Evolutionary conservation across 2,113 vertebrate species (phyloP).

Genomic region (Oophaga pumilio): DNA sequence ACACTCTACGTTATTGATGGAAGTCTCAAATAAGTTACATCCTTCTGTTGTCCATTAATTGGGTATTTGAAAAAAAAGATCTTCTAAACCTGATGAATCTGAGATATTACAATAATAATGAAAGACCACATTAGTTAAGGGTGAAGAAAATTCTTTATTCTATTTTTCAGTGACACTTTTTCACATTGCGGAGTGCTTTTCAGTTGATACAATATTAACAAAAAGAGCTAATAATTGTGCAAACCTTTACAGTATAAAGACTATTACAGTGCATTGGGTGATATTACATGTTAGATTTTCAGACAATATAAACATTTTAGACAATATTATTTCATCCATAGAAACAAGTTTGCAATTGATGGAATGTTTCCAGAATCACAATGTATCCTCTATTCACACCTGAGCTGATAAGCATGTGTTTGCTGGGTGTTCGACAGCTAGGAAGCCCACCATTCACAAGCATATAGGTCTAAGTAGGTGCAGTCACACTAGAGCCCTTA

Average conservation of each 20-base stretch:
- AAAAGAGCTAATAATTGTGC: neutral
- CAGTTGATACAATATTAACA: neutral
- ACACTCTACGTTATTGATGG: no score
- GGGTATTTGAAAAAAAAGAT: no score
- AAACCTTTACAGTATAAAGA: neutral
- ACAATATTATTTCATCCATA: neutral
- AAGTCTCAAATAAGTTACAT: no score
- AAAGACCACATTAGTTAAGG: neutral
- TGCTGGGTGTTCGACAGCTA: no score
- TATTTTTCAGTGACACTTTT: neutral
- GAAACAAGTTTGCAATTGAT: neutral
- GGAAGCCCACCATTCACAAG: no score
- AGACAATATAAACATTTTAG: neutral
- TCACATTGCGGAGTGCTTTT: neutral
- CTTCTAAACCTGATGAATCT: neutral
- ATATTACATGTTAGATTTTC: neutral
- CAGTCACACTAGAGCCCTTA: no score
- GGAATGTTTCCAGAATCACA: no score
- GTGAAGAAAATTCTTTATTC: slow-evolving; percentile 1
- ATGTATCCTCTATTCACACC: no score
- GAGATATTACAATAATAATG: neutral
- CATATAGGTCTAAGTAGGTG: no score
- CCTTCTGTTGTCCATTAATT: neutral
- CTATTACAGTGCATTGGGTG: neutral
- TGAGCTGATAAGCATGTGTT: no score